Percentiles rank a stretch among this genome's conserved stretches.
phyloP scores from a whole-genome alignment of 2,888 invertebrate species.

The Odontocolon sp. region DNA sequence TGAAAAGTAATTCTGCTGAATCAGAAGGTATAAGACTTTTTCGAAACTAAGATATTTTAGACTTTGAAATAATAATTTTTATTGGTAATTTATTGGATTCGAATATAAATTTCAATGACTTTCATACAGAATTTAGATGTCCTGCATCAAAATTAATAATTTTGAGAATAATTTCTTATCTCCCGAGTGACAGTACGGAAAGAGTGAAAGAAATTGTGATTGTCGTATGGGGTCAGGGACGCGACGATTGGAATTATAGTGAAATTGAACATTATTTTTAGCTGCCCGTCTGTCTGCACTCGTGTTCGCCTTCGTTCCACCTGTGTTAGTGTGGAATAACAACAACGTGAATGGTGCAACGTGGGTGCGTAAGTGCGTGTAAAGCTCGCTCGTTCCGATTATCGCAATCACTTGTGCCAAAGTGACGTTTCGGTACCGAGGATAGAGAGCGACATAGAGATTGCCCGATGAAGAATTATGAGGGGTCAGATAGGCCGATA shows the following conservation, averaged over 20 bases:
- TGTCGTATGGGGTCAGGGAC: conserved; percentile 69
- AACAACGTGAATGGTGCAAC: not conserved
- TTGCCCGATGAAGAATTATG: conserved; percentile 49
- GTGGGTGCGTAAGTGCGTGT: conserved; percentile 1
- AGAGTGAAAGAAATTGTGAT: not conserved
- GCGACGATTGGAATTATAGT: conserved; percentile 66
- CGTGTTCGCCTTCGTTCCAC: conserved; percentile 16
- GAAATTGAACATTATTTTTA: conserved; percentile 73
- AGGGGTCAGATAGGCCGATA: conserved; percentile 39
- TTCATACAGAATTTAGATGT: too few species aligned
- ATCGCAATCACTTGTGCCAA: conserved; percentile 72
- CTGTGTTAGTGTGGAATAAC: not conserved
- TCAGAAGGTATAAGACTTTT: too few species aligned
- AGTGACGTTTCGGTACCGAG: conserved; percentile 67
- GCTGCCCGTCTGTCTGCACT: conserved; percentile 66
- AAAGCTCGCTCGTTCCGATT: too few species aligned
- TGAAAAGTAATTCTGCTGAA: too few species aligned
- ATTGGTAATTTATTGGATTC: too few species aligned
- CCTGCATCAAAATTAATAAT: too few species aligned
- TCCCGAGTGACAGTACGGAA: too few species aligned
- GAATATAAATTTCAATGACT: too few species aligned
- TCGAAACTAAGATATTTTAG: too few species aligned
- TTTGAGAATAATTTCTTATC: too few species aligned
- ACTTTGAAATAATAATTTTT: too few species aligned
- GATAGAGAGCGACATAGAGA: conserved; percentile 48